These are phyloP conservation scores for Herpailurus yagouaroundi DNA, from an alignment of 2,113 vertebrate species.

Conservation along the genomic window DNA sequence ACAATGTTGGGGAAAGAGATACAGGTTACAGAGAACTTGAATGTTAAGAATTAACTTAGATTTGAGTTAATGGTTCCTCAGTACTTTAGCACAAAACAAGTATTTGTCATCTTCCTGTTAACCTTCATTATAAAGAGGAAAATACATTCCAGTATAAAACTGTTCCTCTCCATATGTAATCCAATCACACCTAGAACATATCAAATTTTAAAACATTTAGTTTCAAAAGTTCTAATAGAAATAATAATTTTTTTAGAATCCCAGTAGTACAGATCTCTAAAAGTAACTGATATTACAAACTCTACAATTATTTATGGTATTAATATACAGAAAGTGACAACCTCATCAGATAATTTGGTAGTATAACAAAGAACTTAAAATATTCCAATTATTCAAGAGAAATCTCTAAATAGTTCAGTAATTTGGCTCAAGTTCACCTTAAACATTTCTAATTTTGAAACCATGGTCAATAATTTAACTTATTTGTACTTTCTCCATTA, in stretches of 20 bases:
- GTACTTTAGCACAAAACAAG: neutral
- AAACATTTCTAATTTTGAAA: constrained; percentile 47
- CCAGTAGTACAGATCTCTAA: constrained; percentile 21
- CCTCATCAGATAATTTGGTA: neutral
- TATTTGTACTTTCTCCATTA: neutral
- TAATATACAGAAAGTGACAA: constrained; percentile 7
- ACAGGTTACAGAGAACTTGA: neutral
- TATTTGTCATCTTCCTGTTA: constrained; percentile 10
- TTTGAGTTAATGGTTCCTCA: neutral
- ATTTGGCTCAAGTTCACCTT: neutral
- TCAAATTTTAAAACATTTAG: constrained; percentile 24
- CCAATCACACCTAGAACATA: neutral
- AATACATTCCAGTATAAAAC: neutral
- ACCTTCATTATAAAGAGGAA: neutral
- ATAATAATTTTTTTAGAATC: neutral
- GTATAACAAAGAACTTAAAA: neutral
- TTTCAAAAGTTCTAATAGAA: constrained; percentile 28
- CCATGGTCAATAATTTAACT: neutral
- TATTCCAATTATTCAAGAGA: constrained; percentile 12
- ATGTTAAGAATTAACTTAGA: neutral
- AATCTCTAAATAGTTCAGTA: constrained; percentile 30
- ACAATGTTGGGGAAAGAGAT: neutral
- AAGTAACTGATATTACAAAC: constrained; percentile 33
- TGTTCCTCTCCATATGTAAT: neutral
- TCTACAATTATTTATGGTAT: neutral